Evolutionary conservation across 2,797 vertebrate species (phyloP).

Genomic region (Dermochelys coriacea): DNA sequence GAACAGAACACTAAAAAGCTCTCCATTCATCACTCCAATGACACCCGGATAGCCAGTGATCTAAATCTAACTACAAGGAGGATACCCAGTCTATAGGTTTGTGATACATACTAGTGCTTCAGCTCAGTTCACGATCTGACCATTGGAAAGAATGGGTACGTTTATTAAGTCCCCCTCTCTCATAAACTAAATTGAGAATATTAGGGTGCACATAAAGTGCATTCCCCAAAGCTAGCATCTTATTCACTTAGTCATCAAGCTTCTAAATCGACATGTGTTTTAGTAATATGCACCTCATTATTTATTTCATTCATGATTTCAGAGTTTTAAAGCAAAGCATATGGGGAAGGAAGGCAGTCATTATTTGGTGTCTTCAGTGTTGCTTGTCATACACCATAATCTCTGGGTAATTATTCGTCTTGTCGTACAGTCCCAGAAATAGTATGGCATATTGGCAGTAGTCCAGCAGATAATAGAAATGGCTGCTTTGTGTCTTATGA

Average conservation of each 20-base stretch:
- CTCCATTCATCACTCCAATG: not conserved
- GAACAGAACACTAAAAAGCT: not conserved
- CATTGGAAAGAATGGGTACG: not conserved
- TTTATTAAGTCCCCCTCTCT: not conserved
- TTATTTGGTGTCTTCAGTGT: not conserved
- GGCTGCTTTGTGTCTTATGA: slow-evolving; percentile 60
- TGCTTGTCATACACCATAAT: not conserved
- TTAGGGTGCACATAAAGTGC: not conserved
- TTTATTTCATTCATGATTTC: not conserved
- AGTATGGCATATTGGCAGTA: slow-evolving; percentile 42
- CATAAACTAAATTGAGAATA: not conserved
- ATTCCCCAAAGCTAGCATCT: not conserved
- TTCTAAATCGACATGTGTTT: not conserved
- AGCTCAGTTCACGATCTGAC: not conserved
- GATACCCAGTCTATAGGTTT: fast-evolving
- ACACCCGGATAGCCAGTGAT: fast-evolving
- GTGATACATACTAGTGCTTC: fast-evolving
- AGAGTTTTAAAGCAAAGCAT: not conserved
- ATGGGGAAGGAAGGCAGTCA: not conserved
- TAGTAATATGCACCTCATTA: fast-evolving
- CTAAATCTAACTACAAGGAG: fast-evolving
- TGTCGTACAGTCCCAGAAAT: slow-evolving; percentile 41
- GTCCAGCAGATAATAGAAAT: slow-evolving; percentile 61
- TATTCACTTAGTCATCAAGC: not conserved
- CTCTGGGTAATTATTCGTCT: slow-evolving; percentile 53